A percentile compares a stretch with the other conserved stretches of the same genome.
Conservation (phyloP, 2,113 vertebrate species). For the Mastomys coucha region DNA sequence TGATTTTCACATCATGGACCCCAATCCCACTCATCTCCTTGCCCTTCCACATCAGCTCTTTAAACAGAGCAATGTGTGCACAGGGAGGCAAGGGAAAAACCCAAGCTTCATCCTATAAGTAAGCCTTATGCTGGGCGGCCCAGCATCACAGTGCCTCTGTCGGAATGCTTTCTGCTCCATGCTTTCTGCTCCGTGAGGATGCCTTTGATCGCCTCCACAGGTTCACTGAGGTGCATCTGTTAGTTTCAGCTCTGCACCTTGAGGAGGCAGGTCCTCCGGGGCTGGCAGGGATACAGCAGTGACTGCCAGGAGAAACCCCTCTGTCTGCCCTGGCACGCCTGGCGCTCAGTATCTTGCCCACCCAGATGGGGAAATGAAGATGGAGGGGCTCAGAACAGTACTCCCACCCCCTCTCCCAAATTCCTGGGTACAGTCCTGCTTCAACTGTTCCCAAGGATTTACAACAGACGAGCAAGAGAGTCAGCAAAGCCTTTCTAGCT, state of each 20-base stretch:
- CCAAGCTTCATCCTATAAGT: constrained; percentile 19
- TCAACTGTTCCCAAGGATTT: not conserved
- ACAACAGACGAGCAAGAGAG: constrained; percentile 20
- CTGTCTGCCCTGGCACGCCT: not conserved
- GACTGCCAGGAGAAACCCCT: constrained; percentile 29
- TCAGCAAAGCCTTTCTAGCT: not conserved
- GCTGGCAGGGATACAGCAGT: not conserved
- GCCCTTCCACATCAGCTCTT: not conserved
- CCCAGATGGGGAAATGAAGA: not conserved
- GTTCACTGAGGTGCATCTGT: constrained; percentile 68
- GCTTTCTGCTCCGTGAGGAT: not conserved
- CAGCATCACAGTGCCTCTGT: not conserved
- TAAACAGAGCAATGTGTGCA: not conserved
- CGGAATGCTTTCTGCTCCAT: not conserved
- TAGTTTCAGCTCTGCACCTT: constrained; percentile 4
- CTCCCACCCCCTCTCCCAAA: not conserved
- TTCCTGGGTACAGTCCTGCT: not conserved
- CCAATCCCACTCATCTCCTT: not conserved
- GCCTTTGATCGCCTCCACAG: constrained; percentile 26
- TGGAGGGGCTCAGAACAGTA: not conserved
- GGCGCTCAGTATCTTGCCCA: not conserved
- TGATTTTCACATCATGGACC: not conserved
- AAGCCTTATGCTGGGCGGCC: not conserved
- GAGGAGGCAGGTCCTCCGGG: constrained; percentile 2
- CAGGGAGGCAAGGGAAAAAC: no score